These are phyloP conservation scores for Mus minutoides DNA, from an alignment of 2,797 vertebrate species.

Conservation along the genomic window DNA sequence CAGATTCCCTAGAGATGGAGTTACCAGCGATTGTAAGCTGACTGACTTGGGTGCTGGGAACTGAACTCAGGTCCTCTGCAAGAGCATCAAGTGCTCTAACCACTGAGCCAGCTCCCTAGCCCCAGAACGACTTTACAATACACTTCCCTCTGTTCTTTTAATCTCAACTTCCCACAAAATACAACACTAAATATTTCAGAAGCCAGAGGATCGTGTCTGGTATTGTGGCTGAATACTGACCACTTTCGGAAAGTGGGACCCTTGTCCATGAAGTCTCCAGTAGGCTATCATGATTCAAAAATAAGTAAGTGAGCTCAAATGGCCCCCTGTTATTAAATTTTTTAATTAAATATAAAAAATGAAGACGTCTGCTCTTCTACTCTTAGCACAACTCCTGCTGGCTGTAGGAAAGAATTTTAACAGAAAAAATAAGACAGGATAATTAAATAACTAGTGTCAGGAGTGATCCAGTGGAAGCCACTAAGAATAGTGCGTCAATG, in stretches of 20 bases:
- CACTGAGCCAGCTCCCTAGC: not conserved
- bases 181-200: not conserved
- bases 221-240: not conserved
- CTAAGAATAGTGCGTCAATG: not conserved
- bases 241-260: not conserved
- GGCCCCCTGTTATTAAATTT: not conserved
- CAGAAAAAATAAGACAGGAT: slow-evolving; percentile 15
- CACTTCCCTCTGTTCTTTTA: not conserved
- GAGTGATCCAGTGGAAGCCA: not conserved
- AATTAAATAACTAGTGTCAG: not conserved
- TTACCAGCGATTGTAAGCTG: not conserved
- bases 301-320: not conserved
- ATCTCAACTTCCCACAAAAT: not conserved
- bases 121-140: not conserved
- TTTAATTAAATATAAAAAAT: not conserved
- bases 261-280: not conserved
- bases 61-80: not conserved
- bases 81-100: not conserved
- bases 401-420: not conserved
- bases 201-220: not conserved
- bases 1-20: not conserved
- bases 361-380: not conserved
- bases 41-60: not conserved
- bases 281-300: not conserved
- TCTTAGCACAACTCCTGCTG: not conserved